Conservation (phyloP, 2,113 vertebrate genomes). For the Callipepla squamata region DNA sequence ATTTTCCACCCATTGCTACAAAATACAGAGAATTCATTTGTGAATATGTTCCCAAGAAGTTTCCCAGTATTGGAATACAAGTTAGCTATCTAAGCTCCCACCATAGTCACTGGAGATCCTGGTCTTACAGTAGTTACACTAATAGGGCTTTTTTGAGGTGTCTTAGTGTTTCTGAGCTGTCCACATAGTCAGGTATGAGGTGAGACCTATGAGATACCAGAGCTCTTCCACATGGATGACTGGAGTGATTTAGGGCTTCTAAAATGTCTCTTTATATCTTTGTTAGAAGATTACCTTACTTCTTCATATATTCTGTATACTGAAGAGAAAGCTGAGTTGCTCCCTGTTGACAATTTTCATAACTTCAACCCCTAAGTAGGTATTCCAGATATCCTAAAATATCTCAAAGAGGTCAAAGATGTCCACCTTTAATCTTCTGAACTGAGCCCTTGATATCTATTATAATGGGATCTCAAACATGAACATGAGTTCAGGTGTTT, state of each 20-base stretch:
- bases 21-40: not conserved
- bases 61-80: not conserved
- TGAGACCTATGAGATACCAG: not conserved
- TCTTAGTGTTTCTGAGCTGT: not conserved
- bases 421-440: not conserved
- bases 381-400: not conserved
- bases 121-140: not conserved
- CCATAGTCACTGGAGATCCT: not conserved
- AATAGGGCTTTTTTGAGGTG: not conserved
- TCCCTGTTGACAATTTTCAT: not conserved
- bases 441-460: not conserved
- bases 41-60: not conserved
- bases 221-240: not conserved
- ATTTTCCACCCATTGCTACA: not conserved
- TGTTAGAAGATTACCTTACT: not conserved
- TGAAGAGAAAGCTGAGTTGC: fast-evolving
- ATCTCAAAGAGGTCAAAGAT: not conserved
- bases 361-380: fast-evolving
- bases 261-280: not conserved
- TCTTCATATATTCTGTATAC: not conserved
- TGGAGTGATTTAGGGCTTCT: not conserved
- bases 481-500: not conserved
- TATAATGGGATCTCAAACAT: fast-evolving
- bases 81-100: fast-evolving
- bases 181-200: not conserved